Percentiles rank a stretch among this genome's conserved stretches.
Conservation (phyloP, 2,797 vertebrate species). For the Periparus ater region DNA sequence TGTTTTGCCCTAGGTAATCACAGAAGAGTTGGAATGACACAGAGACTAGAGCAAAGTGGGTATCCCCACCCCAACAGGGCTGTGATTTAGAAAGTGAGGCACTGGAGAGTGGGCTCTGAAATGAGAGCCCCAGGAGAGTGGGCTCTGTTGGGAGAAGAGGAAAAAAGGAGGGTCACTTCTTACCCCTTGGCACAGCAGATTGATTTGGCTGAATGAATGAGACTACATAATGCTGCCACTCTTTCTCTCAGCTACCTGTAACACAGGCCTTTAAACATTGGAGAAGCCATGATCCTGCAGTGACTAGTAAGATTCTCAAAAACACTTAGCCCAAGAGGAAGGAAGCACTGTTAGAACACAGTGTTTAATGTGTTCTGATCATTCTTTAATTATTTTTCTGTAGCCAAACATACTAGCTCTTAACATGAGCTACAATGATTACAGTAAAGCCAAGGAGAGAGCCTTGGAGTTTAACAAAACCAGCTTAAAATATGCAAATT, state of each 20-base stretch:
- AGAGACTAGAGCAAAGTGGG: neutral
- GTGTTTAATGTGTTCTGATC: neutral
- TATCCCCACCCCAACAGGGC: fast-evolving
- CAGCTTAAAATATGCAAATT: neutral
- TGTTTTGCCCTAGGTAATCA: neutral
- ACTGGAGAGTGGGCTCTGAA: neutral
- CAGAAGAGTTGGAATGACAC: neutral
- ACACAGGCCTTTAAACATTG: neutral
- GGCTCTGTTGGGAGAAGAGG: neutral
- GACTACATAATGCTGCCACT: neutral
- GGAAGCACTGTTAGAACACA: neutral
- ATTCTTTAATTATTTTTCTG: neutral
- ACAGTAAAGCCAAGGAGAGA: neutral
- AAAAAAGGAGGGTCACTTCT: neutral
- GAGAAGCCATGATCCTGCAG: neutral
- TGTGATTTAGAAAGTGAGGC: neutral
- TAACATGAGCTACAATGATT: neutral
- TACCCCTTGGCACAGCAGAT: neutral
- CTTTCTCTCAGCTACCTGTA: neutral
- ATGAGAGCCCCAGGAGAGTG: fast-evolving
- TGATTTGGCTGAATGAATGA: neutral
- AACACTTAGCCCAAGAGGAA: neutral
- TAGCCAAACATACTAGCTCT: neutral
- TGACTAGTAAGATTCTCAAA: neutral
- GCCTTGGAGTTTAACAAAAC: neutral